phyloP scores from a whole-genome alignment of 2,113 vertebrate species.

The Tetrao urogallus region DNA sequence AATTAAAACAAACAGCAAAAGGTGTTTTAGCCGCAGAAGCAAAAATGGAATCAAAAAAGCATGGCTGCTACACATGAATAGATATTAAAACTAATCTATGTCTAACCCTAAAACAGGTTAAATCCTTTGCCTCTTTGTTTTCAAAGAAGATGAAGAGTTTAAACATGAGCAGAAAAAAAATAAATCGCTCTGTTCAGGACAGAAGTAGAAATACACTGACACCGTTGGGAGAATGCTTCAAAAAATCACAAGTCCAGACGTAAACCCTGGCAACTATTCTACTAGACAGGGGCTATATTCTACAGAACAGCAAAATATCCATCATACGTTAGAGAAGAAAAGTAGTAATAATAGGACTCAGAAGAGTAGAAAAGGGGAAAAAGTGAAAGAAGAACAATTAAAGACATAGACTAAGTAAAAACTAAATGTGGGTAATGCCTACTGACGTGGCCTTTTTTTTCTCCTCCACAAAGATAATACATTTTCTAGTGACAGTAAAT shows the following conservation, averaged over 20 bases:
- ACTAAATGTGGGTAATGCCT: background rate
- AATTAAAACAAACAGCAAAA: constrained; percentile 53
- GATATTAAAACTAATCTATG: constrained; percentile 20
- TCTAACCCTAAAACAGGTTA: background rate
- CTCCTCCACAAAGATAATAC: background rate
- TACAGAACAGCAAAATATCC: background rate
- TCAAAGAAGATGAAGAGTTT: constrained; percentile 15
- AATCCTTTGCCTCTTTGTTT: background rate
- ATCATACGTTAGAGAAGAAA: background rate
- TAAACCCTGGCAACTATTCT: background rate
- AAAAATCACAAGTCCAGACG: background rate
- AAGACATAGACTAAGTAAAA: background rate
- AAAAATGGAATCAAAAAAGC: constrained; percentile 25
- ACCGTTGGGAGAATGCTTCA: background rate
- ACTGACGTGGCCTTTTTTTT: background rate
- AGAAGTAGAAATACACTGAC: background rate
- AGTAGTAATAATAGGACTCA: background rate
- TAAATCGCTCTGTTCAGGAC: background rate
- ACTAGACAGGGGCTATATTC: background rate
- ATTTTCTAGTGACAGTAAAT: background rate
- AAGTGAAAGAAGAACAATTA: background rate
- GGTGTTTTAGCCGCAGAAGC: constrained; percentile 29
- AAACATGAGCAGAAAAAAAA: background rate
- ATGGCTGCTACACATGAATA: background rate
- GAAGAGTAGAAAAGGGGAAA: background rate